Evolutionary conservation across 92 coral and sea anemone genomes (phyloP), one percentile per base, ranked within the genome.

Genomic region (Porites divaricata): DNA sequence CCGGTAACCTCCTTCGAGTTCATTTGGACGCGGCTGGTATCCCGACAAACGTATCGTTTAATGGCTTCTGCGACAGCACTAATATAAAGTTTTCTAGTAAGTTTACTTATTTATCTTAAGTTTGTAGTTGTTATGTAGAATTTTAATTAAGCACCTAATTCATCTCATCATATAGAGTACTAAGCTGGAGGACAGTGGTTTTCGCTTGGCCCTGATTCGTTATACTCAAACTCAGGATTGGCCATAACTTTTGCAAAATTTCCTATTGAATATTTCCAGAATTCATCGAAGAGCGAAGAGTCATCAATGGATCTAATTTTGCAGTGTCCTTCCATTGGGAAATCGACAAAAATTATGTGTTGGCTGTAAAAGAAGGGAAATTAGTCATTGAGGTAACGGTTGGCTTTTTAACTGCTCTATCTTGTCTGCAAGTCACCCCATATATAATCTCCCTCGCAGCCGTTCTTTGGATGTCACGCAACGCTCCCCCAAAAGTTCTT

Each of bases 1-100:
- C n/a, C n/a, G 81, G 81, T 9, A 77, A 64, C 20, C 70, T 62
- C 5, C 81, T 77, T 62, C 81, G 70, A 54, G 71, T 62, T 41
- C 70, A 77, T 63, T 45, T 62, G 81, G 64, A 63, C 21, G 12
- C 49, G 59, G 49, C 20, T 25, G 70, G 70, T 23, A 11, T n/a
- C 7, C 81, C 81, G 1, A 17, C 21, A 10, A 48, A 77, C 23
- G 71, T 49, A 26, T 10, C 45, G 2, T 62, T 64, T 48, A 76
- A 35, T 10, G 70, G 81, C 45, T 45, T 71, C 24, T 62, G 81
- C 23, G 81, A 77, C 35, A 77, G 58, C 19, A 28, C 81, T 20
- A 77, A 70, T 35, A 45, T 77, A 63, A 62, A 28, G 10, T 77
- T 62, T 77, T 41, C 81, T 35, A 48, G 81, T 61, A 19, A 75